phyloP scores from a whole-genome alignment of 1,140 invertebrate genomes.

The Bombus confusus region DNA sequence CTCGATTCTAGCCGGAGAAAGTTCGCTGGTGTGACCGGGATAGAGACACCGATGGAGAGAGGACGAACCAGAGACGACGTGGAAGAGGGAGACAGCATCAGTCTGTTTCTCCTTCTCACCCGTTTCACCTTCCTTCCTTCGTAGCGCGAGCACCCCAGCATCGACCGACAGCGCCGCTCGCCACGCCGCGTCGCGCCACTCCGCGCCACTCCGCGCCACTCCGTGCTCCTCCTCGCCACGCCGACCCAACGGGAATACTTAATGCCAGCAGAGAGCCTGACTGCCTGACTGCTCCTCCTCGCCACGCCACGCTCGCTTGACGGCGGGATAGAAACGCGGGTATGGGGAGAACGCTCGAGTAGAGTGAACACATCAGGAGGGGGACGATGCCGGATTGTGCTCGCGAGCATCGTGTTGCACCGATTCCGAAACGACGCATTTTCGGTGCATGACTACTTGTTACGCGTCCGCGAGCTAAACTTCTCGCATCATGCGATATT shows the following conservation, averaged over 20 bases:
- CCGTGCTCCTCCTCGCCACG: conserved; percentile 65
- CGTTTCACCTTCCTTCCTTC: conserved; percentile 51
- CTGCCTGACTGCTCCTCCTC: conserved; percentile 72
- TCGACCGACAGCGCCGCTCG: conserved; percentile 28
- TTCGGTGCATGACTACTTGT: conserved; percentile 74
- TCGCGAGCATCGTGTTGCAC: conserved; percentile 33
- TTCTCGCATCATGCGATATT: conserved; percentile 41
- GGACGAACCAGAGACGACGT: neutral
- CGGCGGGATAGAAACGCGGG: conserved; percentile 64
- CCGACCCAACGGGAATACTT: conserved; percentile 81
- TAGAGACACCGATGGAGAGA: neutral
- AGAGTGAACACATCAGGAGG: conserved; percentile 9
- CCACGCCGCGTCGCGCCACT: conserved; percentile 43
- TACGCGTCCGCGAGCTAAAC: conserved; percentile 69
- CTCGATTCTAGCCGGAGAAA: conserved; percentile 39
- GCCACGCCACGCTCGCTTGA: conserved; percentile 75
- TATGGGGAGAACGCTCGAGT: conserved; percentile 53
- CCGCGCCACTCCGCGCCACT: conserved; percentile 39
- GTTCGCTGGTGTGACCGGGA: conserved; percentile 36
- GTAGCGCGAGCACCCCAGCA: conserved; percentile 16
- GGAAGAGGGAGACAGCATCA: neutral
- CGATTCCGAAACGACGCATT: conserved; percentile 44
- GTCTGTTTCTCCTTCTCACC: conserved; percentile 3
- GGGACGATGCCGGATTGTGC: conserved; percentile 45
- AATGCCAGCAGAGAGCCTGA: conserved; percentile 76